Base-by-base conservation (phyloP, 37 sponge, comb jelly and placozoan species). In the Cliona cf. orientalis region DNA sequence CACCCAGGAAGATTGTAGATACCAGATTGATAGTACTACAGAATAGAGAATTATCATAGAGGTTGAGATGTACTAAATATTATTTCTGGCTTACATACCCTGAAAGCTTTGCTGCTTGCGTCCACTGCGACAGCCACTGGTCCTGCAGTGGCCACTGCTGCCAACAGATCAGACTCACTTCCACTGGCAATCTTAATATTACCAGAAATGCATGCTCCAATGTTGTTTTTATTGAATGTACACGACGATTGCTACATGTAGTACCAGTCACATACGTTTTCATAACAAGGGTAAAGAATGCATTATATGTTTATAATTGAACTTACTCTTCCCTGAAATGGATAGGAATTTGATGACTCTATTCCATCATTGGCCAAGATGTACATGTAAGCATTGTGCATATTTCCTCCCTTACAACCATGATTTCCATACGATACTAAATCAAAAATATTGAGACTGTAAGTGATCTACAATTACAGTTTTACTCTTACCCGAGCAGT, bases 351-450 rank as follows among this genome's bases (percentile, higher is more conserved):
- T 9, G 75, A 75, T 26, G 89, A 88, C 86, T 91, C 92, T 22
- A 88, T 55, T 33, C 95, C 95, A 9, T 65, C 91, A 82, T 91
- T 89, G 31, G 72, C 56, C 23, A 93, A 55, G 26, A 95, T 46
- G 74, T 95, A 95, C 32, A 89, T 63, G 70, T 80, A 86, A 46
- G 87, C 69, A 40, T 86, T 53, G 78, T 92, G 72, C 82, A 86
- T 89, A 68, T 85, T 73, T 3, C 93, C 96, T n/a, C 93, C 96
- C 37, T 82, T 42, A 46, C 93, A 95, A 22, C 93, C 93, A 66
- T 92, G 82, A 80, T 97, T 94, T 17, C 95, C 92, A 55, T 80
- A 91, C 9, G 78, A 33, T 6, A 85, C 85, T 85, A 71, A 32
- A 55, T 28, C 9, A 59, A 34, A 7, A 45, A 45, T 21, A 36